Evolutionary conservation across 2,888 invertebrate species (phyloP).

Genomic region (Nezara viridula): DNA sequence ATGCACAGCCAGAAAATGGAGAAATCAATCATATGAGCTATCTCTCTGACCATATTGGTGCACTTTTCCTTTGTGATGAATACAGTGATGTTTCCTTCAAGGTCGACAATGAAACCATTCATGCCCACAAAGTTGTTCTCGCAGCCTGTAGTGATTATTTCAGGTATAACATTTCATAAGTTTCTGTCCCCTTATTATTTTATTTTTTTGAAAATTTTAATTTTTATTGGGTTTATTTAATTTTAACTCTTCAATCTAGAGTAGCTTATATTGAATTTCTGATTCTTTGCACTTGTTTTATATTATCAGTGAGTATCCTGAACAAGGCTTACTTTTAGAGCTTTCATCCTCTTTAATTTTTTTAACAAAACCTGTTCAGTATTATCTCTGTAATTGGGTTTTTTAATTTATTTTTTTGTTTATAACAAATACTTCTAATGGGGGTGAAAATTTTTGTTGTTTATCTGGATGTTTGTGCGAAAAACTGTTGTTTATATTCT

Average conservation of each 20-base stretch:
- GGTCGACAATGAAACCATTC: slow-evolving; percentile 81
- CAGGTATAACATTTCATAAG: slow-evolving; percentile 75
- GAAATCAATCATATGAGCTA: slow-evolving; percentile 79
- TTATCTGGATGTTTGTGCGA: too few relatives aligned
- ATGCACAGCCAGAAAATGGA: slow-evolving; percentile 62
- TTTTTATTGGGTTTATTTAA: background rate
- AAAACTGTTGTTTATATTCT: too few relatives aligned
- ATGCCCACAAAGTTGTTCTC: slow-evolving; percentile 86
- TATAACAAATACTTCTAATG: too few relatives aligned
- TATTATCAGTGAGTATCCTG: too few relatives aligned
- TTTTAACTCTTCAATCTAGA: too few relatives aligned
- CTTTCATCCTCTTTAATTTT: too few relatives aligned
- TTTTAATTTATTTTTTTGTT: too few relatives aligned
- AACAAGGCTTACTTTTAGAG: too few relatives aligned
- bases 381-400: too few relatives aligned
- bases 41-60: slow-evolving; percentile 88
- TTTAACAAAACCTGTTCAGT: background rate
- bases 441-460: too few relatives aligned
- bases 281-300: too few relatives aligned
- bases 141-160: slow-evolving; percentile 98
- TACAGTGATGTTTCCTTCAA: slow-evolving; percentile 92
- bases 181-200: slow-evolving; percentile 80
- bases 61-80: slow-evolving; percentile 87
- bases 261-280: too few relatives aligned
- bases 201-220: slow-evolving; percentile 72